Conservation (phyloP, 2,888 invertebrate species). For the Cantharis nigra region DNA sequence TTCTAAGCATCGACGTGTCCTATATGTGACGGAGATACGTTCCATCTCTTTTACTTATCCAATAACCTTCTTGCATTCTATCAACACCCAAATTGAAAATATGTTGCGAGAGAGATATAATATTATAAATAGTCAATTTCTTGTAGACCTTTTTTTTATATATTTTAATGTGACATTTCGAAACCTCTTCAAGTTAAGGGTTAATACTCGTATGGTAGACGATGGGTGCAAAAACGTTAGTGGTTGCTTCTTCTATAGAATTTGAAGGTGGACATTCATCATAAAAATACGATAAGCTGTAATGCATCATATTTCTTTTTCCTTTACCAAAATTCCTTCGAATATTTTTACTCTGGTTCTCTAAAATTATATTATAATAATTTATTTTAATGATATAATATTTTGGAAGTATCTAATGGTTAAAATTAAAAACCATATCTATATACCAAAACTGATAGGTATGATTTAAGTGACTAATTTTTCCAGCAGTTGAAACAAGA, state of each 20-base stretch:
- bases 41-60: slow-evolving; percentile 21
- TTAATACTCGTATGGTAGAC: not conserved
- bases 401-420: not conserved
- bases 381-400: not conserved
- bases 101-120: slow-evolving; percentile 36
- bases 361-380: not conserved
- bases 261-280: slow-evolving; percentile 13
- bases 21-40: slow-evolving; percentile 29
- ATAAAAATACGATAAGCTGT: slow-evolving; percentile 4
- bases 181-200: slow-evolving; percentile 12
- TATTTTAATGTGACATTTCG: slow-evolving; percentile 21
- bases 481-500: not conserved
- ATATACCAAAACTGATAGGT: not conserved
- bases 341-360: not conserved
- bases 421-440: not conserved
- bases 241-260: not conserved
- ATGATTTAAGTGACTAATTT: not conserved
- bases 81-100: slow-evolving; percentile 38
- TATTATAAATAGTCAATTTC: slow-evolving; percentile 37
- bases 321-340: not conserved
- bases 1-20: slow-evolving; percentile 26
- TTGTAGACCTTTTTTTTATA: slow-evolving; percentile 19
- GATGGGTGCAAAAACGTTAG: slow-evolving; percentile 8
- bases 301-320: not conserved
- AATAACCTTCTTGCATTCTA: slow-evolving; percentile 25